A percentile compares a stretch with the other conserved stretches of the same genome.
Evolutionary conservation across 2,797 vertebrate species (phyloP).

Genomic region (Coccyzus lansbergi): DNA sequence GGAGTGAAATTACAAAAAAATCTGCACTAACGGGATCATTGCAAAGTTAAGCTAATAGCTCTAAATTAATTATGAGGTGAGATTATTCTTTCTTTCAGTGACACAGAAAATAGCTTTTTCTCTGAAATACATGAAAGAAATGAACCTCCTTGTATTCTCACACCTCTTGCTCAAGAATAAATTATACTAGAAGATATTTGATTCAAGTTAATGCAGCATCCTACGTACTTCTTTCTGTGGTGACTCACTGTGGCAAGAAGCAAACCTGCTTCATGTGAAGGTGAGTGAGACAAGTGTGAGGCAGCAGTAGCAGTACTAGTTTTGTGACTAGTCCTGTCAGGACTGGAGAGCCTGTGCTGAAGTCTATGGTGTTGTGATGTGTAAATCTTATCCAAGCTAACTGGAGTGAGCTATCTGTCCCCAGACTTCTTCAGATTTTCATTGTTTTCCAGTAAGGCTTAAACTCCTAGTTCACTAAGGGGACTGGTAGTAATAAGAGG

Average conservation of each 20-base stretch:
- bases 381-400: background rate
- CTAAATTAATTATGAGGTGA: background rate
- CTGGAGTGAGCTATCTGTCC: background rate
- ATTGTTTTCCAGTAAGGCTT: background rate
- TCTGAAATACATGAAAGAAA: background rate
- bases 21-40: background rate
- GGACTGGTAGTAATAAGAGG: background rate
- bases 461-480: background rate
- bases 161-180: background rate
- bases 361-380: fast-evolving
- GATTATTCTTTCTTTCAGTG: background rate
- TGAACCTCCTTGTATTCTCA: background rate
- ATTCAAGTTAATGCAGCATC: background rate
- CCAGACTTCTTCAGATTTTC: background rate
- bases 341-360: background rate
- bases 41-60: background rate
- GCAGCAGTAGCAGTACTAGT: background rate
- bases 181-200: background rate
- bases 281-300: background rate
- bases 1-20: background rate
- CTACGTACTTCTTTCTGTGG: background rate
- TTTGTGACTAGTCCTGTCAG: background rate
- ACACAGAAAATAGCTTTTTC: background rate
- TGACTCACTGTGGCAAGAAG: background rate
- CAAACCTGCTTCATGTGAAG: background rate